Conservation (phyloP, 1,140 invertebrate species). For the Drosophila sturtevanti region DNA sequence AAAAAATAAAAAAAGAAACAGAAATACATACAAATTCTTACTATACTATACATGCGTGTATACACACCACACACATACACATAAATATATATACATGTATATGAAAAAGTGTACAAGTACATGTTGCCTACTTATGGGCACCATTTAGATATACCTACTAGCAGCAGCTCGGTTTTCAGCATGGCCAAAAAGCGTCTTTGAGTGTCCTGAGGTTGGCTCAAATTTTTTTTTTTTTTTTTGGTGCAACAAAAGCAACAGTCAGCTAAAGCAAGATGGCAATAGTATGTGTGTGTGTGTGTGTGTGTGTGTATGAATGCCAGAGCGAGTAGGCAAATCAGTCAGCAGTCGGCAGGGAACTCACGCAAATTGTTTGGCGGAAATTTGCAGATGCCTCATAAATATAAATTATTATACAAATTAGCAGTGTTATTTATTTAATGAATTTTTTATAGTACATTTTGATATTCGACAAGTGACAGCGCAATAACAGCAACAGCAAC, state of each 20-base stretch:
- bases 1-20: not conserved
- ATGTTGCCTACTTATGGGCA: constrained; percentile 57
- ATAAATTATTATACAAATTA: constrained; percentile 77
- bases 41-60: not conserved
- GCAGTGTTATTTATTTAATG: constrained; percentile 73
- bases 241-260: constrained; percentile 1
- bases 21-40: not conserved
- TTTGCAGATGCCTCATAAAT: constrained; percentile 65
- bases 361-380: constrained; percentile 41
- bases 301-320: not conserved
- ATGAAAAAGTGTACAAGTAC: constrained; percentile 27
- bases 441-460: constrained; percentile 62
- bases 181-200: not conserved
- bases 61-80: not conserved
- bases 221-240: not conserved
- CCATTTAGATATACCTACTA: not conserved
- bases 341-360: constrained; percentile 27
- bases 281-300: not conserved
- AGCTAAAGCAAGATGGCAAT: not conserved
- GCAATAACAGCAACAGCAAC: constrained; percentile 25
- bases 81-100: constrained; percentile 15
- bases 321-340: constrained; percentile 35
- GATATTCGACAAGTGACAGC: constrained; percentile 32
- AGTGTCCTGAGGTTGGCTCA: not conserved
- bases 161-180: not conserved